Conservation (phyloP, 2,888 invertebrate genomes). For the Gerosis bhagava region DNA sequence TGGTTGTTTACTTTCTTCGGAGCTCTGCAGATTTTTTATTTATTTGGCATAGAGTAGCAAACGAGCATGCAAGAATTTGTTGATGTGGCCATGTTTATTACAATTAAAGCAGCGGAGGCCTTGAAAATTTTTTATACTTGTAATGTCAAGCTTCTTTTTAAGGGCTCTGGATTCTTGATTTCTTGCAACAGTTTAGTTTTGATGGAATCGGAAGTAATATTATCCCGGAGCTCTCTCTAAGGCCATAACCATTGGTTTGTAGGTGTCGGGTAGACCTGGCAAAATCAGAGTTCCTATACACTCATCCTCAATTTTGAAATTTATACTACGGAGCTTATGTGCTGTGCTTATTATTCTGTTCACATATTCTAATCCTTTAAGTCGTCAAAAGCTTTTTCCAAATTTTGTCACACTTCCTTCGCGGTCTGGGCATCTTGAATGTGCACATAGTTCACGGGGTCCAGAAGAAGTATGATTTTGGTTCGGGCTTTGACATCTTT, state of each 20-base stretch:
- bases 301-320: background rate
- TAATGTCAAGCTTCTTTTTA: no score
- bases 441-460: constrained; percentile 32
- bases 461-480: constrained; percentile 28
- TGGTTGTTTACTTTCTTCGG: no score
- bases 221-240: no score
- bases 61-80: no score
- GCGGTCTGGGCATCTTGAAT: constrained; percentile 29
- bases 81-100: constrained; percentile 25
- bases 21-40: no score
- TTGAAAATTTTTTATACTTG: no score
- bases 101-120: constrained; percentile 36
- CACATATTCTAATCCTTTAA: constrained; percentile 22
- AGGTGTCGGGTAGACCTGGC: constrained; percentile 19
- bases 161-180: constrained; percentile 14
- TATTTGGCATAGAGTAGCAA: no score
- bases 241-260: constrained; percentile 29
- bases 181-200: constrained; percentile 32
- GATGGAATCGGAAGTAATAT: constrained; percentile 29
- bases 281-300: constrained; percentile 1
- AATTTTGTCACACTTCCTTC: constrained; percentile 29
- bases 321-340: constrained; percentile 1
- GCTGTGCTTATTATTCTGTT: background rate
- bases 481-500: constrained; percentile 28
- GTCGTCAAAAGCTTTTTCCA: constrained; percentile 34